These are phyloP conservation scores for Drepana arcuata DNA, from an alignment of 1,140 invertebrate species.

Conservation along the genomic window DNA sequence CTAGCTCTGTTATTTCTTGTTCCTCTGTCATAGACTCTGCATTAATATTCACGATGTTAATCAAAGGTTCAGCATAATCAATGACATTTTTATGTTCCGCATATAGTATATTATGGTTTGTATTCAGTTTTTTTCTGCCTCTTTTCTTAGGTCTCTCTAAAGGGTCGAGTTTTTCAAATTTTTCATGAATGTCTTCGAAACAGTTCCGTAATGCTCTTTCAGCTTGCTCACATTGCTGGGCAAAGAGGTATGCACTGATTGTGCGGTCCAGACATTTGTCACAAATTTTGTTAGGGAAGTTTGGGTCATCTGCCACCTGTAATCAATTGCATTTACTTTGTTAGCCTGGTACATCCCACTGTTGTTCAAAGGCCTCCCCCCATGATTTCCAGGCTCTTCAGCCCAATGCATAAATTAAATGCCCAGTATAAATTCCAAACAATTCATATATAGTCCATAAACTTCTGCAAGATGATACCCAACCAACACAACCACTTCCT, in stretches of 20 bases:
- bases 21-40: constrained; percentile 17
- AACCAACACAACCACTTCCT: too few species aligned
- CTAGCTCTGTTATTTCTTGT: constrained; percentile 24
- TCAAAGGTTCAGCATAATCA: constrained; percentile 51
- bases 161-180: constrained; percentile 47
- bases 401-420: too few species aligned
- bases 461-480: too few species aligned
- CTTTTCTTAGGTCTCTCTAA: constrained; percentile 31
- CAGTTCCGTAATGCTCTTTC: constrained; percentile 50
- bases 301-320: constrained; percentile 36
- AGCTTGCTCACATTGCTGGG: constrained; percentile 50
- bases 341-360: too few species aligned
- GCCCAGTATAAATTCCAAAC: too few species aligned
- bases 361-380: too few species aligned
- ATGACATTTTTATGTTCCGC: constrained; percentile 42
- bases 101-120: constrained; percentile 42
- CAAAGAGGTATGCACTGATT: constrained; percentile 43
- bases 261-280: constrained; percentile 37
- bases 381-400: too few species aligned
- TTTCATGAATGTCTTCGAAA: constrained; percentile 51
- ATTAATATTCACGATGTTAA: constrained; percentile 40
- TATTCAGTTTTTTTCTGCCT: constrained; percentile 45
- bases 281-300: constrained; percentile 54
- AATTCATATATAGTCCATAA: too few species aligned
- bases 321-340: too few species aligned